These are phyloP conservation scores for Notoglanidium macrostoma DNA, from an alignment of 2,797 vertebrate genomes.

Conservation along the genomic window DNA sequence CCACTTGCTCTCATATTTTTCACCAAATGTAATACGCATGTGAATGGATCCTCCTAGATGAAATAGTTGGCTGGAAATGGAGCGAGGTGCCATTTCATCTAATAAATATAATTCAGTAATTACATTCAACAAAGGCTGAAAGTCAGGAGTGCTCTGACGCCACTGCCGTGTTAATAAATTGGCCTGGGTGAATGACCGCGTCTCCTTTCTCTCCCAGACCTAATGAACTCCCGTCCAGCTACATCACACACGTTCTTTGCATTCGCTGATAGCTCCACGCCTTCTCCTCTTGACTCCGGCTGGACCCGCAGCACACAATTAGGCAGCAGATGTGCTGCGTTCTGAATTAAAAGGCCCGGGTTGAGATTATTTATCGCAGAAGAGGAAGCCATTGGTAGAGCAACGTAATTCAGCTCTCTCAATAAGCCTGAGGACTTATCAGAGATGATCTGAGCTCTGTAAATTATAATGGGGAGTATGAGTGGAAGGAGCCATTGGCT, in stretches of 20 bases:
- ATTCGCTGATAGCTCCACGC: conserved; percentile 59
- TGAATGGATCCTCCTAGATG: conserved; percentile 70
- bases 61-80: conserved; percentile 62
- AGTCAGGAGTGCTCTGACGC: conserved; percentile 57
- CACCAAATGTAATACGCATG: conserved; percentile 66
- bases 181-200: conserved; percentile 54
- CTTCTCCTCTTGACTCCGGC: conserved; percentile 59
- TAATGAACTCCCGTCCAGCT: conserved; percentile 56
- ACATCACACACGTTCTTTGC: conserved; percentile 59
- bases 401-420: conserved; percentile 4
- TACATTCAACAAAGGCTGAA: conserved; percentile 63
- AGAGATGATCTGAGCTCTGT: conserved; percentile 20
- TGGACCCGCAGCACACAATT: conserved; percentile 66
- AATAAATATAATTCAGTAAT: conserved; percentile 71
- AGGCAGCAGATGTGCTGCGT: conserved; percentile 53
- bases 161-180: conserved; percentile 54
- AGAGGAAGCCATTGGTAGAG: conserved; percentile 25
- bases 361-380: conserved; percentile 58
- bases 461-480: conserved; percentile 5
- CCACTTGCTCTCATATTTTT: conserved; percentile 64
- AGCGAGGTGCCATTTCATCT: conserved; percentile 64
- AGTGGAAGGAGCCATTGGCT: conserved; percentile 11
- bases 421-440: conserved; percentile 20
- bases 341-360: conserved; percentile 38
- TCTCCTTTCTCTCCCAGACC: conserved; percentile 56